Evolutionary conservation across 1,140 invertebrate species (phyloP).

Genomic region (Drosophila ohnishii): DNA sequence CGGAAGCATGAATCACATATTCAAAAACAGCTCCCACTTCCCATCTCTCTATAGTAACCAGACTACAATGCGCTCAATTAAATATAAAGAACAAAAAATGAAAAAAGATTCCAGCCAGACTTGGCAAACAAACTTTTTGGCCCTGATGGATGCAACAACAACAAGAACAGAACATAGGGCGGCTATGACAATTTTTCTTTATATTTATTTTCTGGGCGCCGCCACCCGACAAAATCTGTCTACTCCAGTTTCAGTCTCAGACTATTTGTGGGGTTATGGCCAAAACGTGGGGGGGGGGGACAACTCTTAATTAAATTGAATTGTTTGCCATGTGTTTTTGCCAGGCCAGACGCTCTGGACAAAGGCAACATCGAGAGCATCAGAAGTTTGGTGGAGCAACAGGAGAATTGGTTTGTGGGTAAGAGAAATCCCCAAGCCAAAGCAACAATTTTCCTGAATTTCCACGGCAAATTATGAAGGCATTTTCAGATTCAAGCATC

Average conservation of each 20-base stretch:
- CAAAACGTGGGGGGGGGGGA: slow-evolving; percentile 13
- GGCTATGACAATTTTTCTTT: slow-evolving; percentile 44
- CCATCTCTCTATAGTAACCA: slow-evolving; percentile 9
- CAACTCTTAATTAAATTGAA: slow-evolving; percentile 81
- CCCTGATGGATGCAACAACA: slow-evolving; percentile 55
- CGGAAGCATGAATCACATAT: slow-evolving; percentile 30
- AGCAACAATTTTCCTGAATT: slow-evolving; percentile 16
- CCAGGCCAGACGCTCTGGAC: slow-evolving; percentile 58
- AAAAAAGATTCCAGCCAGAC: slow-evolving; percentile 35
- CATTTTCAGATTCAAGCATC: slow-evolving; percentile 6
- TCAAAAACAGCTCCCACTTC: slow-evolving; percentile 18
- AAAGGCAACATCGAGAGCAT: slow-evolving; percentile 31
- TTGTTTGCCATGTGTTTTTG: slow-evolving; percentile 72
- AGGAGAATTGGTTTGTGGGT: slow-evolving; percentile 3
- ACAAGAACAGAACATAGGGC: slow-evolving; percentile 8
- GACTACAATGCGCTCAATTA: slow-evolving; percentile 50
- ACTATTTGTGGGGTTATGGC: slow-evolving; percentile 30
- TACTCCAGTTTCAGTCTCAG: slow-evolving; percentile 16
- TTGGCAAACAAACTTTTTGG: slow-evolving; percentile 52
- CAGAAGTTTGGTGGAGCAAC: slow-evolving; percentile 13
- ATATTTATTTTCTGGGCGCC: slow-evolving; percentile 14
- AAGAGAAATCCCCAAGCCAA: slow-evolving; percentile 1
- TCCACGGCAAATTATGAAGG: slow-evolving; percentile 24
- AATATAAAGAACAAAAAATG: slow-evolving; percentile 16
- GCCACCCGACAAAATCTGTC: slow-evolving; percentile 40